These are phyloP conservation scores for Trachymyrmex septentrionalis DNA, from an alignment of 1,140 invertebrate species.

Conservation along the genomic window DNA sequence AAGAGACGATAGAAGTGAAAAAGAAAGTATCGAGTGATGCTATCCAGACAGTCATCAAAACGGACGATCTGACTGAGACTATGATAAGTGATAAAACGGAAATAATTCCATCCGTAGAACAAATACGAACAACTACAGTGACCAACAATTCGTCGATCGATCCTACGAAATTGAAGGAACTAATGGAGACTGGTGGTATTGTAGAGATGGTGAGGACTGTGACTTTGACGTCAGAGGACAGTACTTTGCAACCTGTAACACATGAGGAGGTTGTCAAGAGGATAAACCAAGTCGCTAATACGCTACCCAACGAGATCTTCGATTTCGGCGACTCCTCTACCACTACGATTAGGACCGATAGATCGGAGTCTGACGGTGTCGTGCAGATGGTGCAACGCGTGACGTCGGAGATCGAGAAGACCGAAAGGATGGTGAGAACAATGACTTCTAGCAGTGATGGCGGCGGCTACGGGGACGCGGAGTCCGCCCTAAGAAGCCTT, in stretches of 20 bases:
- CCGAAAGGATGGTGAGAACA: slow-evolving; percentile 74
- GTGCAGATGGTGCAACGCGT: slow-evolving; percentile 62
- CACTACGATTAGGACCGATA: slow-evolving; percentile 41
- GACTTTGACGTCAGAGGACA: slow-evolving; percentile 19
- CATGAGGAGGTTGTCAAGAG: slow-evolving; percentile 17
- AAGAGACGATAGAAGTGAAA: slow-evolving; percentile 14
- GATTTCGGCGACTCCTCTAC: background rate
- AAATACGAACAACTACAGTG: slow-evolving; percentile 7
- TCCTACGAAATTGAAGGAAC: slow-evolving; percentile 67
- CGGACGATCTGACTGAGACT: background rate
- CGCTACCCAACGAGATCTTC: background rate
- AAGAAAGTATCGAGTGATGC: background rate
- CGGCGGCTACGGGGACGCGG: slow-evolving; percentile 41
- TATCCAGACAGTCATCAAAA: background rate
- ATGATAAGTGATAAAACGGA: background rate
- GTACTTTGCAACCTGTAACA: background rate
- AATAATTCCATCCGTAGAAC: background rate
- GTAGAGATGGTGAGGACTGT: slow-evolving; percentile 53
- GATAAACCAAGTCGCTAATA: slow-evolving; percentile 3
- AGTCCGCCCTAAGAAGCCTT: slow-evolving; percentile 34
- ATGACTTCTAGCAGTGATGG: slow-evolving; percentile 57
- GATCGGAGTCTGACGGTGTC: slow-evolving; percentile 58
- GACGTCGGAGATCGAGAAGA: slow-evolving; percentile 16
- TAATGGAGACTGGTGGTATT: slow-evolving; percentile 63
- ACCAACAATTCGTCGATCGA: slow-evolving; percentile 39